Evolutionary conservation across 2,113 vertebrate species (phyloP).

Genomic region (Trematomus loennbergii): DNA sequence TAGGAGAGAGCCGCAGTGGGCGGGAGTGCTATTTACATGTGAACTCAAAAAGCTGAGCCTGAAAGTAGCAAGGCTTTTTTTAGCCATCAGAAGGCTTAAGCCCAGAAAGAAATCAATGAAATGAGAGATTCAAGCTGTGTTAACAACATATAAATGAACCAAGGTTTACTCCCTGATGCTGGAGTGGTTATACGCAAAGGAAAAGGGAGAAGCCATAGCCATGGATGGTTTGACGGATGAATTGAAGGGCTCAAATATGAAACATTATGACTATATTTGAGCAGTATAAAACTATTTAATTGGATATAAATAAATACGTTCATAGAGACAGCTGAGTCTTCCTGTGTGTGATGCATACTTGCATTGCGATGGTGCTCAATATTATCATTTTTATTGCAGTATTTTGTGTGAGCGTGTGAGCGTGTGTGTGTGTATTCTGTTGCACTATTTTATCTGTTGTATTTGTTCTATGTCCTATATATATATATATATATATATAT

Average conservation of each 20-base stretch:
- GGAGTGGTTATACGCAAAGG: background rate
- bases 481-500: no score
- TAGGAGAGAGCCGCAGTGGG: background rate
- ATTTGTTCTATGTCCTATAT: no score
- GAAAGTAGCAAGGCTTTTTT: slow-evolving; percentile 20
- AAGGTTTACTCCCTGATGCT: background rate
- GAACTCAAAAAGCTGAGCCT: slow-evolving; percentile 1
- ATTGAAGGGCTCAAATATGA: background rate
- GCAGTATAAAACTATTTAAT: background rate
- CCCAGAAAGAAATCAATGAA: background rate
- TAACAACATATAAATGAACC: slow-evolving; percentile 5
- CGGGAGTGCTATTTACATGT: background rate
- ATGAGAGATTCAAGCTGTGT: background rate
- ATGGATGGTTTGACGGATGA: background rate
- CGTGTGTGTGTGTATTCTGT: background rate
- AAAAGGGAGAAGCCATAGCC: background rate
- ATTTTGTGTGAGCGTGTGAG: background rate
- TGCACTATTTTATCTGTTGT: no score
- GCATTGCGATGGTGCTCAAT: background rate
- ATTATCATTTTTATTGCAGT: background rate
- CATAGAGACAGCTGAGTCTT: background rate
- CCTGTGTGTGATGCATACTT: background rate
- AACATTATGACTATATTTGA: background rate
- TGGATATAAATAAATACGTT: background rate
- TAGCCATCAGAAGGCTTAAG: slow-evolving; percentile 7